Evolutionary conservation across 1,140 invertebrate genomes (phyloP).

Genomic region (Sesamia nonagrioides): DNA sequence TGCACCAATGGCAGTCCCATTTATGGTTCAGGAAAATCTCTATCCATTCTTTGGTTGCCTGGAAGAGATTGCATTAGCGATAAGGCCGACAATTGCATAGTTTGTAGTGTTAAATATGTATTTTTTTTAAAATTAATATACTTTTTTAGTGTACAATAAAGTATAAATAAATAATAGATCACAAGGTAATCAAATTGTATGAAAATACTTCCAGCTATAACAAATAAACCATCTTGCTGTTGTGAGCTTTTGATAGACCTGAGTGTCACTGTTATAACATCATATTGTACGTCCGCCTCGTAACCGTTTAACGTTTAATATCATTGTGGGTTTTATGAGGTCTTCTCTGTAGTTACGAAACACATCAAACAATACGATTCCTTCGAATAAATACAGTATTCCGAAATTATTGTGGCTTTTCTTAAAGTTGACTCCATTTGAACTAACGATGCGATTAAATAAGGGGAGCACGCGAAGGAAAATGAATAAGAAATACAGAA

Average conservation of each 20-base stretch:
- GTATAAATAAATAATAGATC: neutral
- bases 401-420: conserved; percentile 31
- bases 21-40: too few species aligned
- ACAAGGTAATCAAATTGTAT: neutral
- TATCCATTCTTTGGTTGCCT: too few species aligned
- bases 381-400: neutral
- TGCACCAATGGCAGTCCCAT: too few species aligned
- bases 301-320: conserved; percentile 38
- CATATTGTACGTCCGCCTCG: conserved; percentile 10
- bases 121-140: too few species aligned
- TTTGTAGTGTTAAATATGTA: too few species aligned
- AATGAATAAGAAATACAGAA: conserved; percentile 69
- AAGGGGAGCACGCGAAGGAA: conserved; percentile 55
- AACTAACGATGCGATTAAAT: conserved; percentile 44
- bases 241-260: conserved; percentile 9
- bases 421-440: conserved; percentile 37
- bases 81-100: too few species aligned
- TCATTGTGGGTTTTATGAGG: neutral
- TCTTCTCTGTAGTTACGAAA: conserved; percentile 11
- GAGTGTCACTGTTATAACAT: conserved; percentile 21
- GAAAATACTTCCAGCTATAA: neutral
- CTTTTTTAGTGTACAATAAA: too few species aligned
- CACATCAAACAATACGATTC: conserved; percentile 31
- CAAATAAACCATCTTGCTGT: neutral
- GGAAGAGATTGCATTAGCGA: too few species aligned